Evolutionary conservation across 1,140 invertebrate species (phyloP).

Genomic region (Chironomus tepperi): DNA sequence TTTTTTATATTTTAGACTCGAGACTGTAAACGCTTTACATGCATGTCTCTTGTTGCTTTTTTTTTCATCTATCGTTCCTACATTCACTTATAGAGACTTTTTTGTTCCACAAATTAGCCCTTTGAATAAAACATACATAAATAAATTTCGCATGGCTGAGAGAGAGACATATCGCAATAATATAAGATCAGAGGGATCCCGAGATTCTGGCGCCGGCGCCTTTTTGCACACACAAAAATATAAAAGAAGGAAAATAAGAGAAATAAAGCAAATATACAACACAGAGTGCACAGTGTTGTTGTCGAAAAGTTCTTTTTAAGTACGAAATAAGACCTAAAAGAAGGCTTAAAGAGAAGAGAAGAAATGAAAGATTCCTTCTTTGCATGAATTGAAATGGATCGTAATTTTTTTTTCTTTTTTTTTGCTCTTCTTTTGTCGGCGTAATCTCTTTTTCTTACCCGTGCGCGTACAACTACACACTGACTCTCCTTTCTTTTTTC

Average conservation of each 20-base stretch:
- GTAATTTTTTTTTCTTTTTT: neutral
- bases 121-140: slow-evolving; percentile 10
- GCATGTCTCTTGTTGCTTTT: neutral
- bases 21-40: neutral
- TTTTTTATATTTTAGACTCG: neutral
- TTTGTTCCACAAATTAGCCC: neutral
- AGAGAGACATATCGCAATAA: neutral
- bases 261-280: neutral
- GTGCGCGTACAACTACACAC: neutral
- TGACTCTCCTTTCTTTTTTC: neutral
- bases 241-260: neutral
- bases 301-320: slow-evolving; percentile 1
- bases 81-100: neutral
- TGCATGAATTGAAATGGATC: slow-evolving; percentile 22
- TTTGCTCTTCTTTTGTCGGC: neutral
- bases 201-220: neutral
- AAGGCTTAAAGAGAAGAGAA: neutral
- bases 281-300: neutral
- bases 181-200: neutral
- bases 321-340: no score
- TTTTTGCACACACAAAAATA: neutral
- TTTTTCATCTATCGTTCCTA: no score
- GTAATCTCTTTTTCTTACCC: slow-evolving; percentile 6
- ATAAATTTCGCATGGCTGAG: slow-evolving; percentile 1
- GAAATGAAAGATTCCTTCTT: slow-evolving; percentile 9